Evolutionary conservation across 2,113 vertebrate species (phyloP).

Genomic region (Pipra filicauda): DNA sequence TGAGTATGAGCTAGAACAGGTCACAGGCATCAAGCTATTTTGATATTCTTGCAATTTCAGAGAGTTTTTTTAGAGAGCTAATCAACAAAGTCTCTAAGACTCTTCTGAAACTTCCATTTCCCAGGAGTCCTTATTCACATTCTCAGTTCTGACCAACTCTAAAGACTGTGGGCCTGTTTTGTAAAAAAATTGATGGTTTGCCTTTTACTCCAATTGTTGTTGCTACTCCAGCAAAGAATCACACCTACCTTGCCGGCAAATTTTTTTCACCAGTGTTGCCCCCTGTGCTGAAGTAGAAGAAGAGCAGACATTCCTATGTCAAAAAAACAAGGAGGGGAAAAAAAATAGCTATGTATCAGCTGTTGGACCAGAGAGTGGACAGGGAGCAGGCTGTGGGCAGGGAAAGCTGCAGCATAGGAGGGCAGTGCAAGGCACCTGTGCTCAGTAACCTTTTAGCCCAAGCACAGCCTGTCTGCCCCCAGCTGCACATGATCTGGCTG

Average conservation of each 20-base stretch:
- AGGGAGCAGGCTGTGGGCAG: neutral
- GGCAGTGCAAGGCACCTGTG: neutral
- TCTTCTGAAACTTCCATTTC: neutral
- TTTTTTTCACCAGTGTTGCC: neutral
- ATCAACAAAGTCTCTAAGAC: neutral
- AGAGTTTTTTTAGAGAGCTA: neutral
- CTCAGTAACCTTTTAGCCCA: neutral
- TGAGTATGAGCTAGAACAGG: neutral
- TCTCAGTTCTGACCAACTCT: neutral
- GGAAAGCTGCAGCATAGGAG: neutral
- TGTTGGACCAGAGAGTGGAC: neutral
- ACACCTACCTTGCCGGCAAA: neutral
- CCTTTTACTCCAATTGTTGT: neutral
- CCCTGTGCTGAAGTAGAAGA: neutral
- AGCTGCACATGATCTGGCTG: rapidly evolving
- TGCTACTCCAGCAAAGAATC: neutral
- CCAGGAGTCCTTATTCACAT: neutral
- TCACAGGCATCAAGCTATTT: neutral
- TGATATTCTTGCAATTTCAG: neutral
- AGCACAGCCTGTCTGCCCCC: neutral
- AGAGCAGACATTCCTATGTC: neutral
- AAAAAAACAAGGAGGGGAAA: rapidly evolving
- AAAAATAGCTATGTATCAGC: neutral
- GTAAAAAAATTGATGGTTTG: neutral
- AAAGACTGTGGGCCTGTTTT: neutral